Conservation (phyloP, 1,140 invertebrate species). For the Bombus huntii region DNA sequence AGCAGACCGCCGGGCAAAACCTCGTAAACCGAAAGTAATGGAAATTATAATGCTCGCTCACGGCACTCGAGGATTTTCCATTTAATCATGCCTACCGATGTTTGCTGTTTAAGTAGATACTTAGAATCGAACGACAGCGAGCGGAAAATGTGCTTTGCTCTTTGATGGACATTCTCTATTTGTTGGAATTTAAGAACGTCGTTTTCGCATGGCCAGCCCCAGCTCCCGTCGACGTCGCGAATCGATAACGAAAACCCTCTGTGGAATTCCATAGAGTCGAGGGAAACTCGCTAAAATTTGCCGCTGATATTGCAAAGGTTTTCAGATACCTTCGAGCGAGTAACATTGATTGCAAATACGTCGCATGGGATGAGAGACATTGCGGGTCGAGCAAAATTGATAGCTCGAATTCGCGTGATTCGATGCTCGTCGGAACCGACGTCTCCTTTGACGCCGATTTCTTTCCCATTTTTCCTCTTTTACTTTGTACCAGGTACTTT, state of each 20-base stretch:
- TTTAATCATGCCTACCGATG: constrained; percentile 2
- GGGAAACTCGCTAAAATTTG: background rate
- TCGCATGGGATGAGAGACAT: background rate
- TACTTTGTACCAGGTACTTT: background rate
- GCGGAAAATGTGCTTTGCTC: background rate
- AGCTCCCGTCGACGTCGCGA: background rate
- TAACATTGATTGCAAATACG: background rate
- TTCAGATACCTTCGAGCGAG: background rate
- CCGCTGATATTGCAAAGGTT: background rate
- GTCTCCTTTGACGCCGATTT: background rate
- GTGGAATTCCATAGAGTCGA: background rate
- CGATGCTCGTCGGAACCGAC: background rate
- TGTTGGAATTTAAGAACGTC: constrained; percentile 9
- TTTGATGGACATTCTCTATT: constrained; percentile 13
- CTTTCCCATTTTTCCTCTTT: background rate
- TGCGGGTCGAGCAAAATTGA: background rate
- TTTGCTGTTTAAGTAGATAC: constrained; percentile 15
- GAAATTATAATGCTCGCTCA: background rate
- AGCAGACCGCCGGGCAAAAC: no score
- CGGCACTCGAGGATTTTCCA: constrained; percentile 6
- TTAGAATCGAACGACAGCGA: background rate
- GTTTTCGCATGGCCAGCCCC: constrained; percentile 44
- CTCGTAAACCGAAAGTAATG: no score
- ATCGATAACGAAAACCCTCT: background rate
- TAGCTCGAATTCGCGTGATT: background rate